Base-by-base conservation (phyloP, 2,797 vertebrate species). In the Pangasius djambal region DNA sequence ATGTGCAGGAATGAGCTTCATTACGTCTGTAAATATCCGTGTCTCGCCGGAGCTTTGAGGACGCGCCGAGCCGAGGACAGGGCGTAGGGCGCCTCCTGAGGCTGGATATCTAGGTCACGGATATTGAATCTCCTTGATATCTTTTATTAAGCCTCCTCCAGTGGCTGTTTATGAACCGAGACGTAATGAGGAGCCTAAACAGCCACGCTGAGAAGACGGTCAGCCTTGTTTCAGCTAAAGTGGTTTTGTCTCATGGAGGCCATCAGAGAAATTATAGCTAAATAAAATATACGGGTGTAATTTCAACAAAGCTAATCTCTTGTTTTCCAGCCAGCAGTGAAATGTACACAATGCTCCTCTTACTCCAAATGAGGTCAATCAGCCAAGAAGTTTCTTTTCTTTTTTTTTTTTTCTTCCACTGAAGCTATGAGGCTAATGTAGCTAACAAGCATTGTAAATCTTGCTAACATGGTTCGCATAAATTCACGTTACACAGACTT, bases 81-180 rank as follows among this genome's bases (percentile, higher is more conserved):
- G 3, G 15, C 20, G 59, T 48, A 65, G 37, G 59, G 37, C 13
- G 37, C n/a, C 88, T 83, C 31, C 78, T 20, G 83, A 86, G 83
- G 85, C 82, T 84, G 83, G 65, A 88, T 89, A 83, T 92, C 90
- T 87, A 87, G 90, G 87, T 88, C 91, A 91, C 52, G 28, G 85
- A 85, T 87, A 83, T 87, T 90, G 82, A 86, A 86, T 78, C 63
- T 86, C 74, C 63, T 31, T n/a, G 59, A 69, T 87, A 67, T 74
- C 78, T 83, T 40, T 55, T 77, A 72, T 75, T 87, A 55, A 59
- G 61, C n/a, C 44, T 83, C 70, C 86, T 83, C 77, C 12, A 28
- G 77, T 85, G 52, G 67, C 63, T 7, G 70, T 18, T 72, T 82
- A 86, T 50, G 77, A 86, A 50, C 78, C 7, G 25, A 63, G 63